Evolutionary conservation across 2,113 vertebrate genomes (phyloP).

Genomic region (Conger conger): DNA sequence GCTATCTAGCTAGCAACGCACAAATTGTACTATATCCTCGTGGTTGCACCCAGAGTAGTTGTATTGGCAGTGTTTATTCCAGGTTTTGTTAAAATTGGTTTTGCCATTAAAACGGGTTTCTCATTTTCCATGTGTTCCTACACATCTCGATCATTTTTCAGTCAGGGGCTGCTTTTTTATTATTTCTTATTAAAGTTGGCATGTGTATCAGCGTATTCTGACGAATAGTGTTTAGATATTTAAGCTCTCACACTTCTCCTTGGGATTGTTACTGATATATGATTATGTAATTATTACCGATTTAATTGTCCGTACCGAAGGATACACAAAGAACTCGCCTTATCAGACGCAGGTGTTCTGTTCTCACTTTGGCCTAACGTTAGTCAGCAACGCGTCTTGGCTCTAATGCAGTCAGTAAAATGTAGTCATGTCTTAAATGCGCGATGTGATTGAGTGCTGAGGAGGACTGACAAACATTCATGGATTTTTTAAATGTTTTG

Average conservation of each 20-base stretch:
- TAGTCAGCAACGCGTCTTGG: slow-evolving; percentile 51
- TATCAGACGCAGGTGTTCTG: slow-evolving; percentile 39
- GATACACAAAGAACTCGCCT: slow-evolving; percentile 24
- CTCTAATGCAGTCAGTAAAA: slow-evolving; percentile 11
- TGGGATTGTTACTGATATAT: background rate
- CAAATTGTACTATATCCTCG: background rate
- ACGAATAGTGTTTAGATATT: background rate
- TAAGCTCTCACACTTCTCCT: background rate
- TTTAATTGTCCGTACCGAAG: background rate
- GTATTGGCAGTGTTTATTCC: background rate
- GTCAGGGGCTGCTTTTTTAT: background rate
- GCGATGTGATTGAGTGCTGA: background rate
- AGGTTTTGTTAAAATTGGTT: background rate
- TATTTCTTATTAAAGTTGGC: background rate
- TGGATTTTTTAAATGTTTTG: background rate
- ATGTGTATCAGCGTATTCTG: background rate
- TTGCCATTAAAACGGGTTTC: no score
- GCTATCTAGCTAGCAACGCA: background rate
- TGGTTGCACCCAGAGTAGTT: background rate
- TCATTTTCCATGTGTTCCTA: no score
- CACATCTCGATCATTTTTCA: background rate
- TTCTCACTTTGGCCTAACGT: slow-evolving; percentile 21
- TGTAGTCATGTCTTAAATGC: background rate
- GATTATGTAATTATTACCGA: background rate
- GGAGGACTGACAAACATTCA: background rate